Evolutionary conservation across 2,113 vertebrate genomes (phyloP), one percentile per base, ranked within the genome.

Genomic region (Enhydra lutris): DNA sequence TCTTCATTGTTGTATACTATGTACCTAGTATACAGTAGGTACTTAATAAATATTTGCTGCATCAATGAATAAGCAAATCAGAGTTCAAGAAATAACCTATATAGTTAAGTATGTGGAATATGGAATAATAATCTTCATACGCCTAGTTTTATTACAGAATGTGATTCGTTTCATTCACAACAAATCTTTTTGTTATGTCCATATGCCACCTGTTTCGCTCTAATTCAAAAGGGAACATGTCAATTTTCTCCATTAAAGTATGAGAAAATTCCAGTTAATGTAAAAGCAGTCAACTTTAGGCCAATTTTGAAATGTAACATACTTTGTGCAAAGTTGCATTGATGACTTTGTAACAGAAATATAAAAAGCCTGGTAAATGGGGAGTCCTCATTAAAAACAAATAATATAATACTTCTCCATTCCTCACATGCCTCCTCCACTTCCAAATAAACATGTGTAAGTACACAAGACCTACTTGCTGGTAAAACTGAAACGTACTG

Each of bases 401-500:
- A 11, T 14, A 39, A 31, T 71, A 26, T 34, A 17, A 15, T 42
- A 36, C 7, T 34, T 15, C 36, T 34, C 8, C 17, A 13, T 73
- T 39, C 24, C 7, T 47, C 17, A 79, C 7, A 8, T 61, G 15
- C 11, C 39, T 26, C 21, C 14, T 13, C 4, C 34, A 69, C 42
- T 47, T 26, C 3, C 10, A 89, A 55, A 83, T 26, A 96, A 74
- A 52, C 29, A 87, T 26, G 12, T 74, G 52, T 65, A 47, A 84
- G 42, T 23, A 78, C 31, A 34, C 24, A 61, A 57, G 92, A 61
- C 52, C 23, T 31, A 87, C 39, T 47, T 11, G 6, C 86, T 81
- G 87, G 69, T 93, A 83, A 97, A 87, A 97, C 47, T 52, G 93
- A 97, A 96, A 95, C 86, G 4, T 61, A 7, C 31, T 29, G 3